Conservation (phyloP, 30 jellyfish, hydroid and myxozoan genomes). For the Cassiopea andromeda region DNA sequence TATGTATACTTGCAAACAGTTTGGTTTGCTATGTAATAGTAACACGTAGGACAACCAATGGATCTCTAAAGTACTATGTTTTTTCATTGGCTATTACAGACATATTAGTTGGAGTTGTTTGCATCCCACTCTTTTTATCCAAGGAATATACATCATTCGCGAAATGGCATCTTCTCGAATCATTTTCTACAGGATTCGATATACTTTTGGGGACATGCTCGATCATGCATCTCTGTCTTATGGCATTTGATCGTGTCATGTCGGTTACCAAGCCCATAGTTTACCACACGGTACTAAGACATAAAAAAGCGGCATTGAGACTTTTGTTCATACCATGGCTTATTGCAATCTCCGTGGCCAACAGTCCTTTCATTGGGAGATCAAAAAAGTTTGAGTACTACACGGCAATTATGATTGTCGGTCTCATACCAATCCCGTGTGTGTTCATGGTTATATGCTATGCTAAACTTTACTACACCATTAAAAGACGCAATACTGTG, state of each 20-base stretch:
- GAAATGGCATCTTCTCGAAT: not conserved
- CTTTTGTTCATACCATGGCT: not conserved
- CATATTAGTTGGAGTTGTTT: not conserved
- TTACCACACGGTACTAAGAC: not conserved
- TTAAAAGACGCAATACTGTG: not conserved
- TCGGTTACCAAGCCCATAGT: not conserved
- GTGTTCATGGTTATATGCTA: not conserved
- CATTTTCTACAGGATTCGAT: slow-evolving; percentile 1
- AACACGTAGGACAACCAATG: slow-evolving; percentile 5
- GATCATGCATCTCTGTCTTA: not conserved
- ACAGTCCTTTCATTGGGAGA: not conserved
- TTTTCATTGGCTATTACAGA: slow-evolving; percentile 6
- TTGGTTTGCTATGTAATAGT: slow-evolving; percentile 2
- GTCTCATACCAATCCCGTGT: not conserved
- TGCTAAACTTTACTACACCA: not conserved
- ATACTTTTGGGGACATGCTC: not conserved
- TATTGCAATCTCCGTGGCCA: not conserved
- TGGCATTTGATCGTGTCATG: not conserved
- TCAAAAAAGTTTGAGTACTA: not conserved
- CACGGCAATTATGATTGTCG: not conserved
- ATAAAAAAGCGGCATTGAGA: not conserved
- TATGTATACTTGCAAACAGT: not conserved
- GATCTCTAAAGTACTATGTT: not conserved
- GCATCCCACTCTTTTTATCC: not conserved
- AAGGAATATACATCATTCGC: not conserved